Base-by-base conservation (phyloP, 2,797 vertebrate genomes). In the Cryptoblepharus egeriae region DNA sequence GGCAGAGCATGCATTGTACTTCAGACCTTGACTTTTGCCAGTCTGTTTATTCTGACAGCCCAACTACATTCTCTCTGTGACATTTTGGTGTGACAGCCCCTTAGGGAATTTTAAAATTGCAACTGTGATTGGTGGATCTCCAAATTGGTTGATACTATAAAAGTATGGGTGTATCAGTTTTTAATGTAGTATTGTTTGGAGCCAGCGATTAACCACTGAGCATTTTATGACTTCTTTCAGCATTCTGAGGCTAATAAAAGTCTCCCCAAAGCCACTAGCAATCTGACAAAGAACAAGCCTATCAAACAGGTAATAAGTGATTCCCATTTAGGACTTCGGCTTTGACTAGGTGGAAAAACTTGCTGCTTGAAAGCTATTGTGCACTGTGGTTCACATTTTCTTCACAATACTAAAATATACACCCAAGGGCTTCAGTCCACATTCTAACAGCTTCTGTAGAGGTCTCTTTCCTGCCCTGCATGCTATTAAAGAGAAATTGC, bases 211-310 rank as follows among this genome's bases (percentile, higher is more conserved):
- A 89, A 81, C 85, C 82, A 89, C 80, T 77, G 90, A 92, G 92
- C 88, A 82, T 91, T 91, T 79, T 87, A 1, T 94, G 89, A 89
- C 85, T 86, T 89, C 78, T 90, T 94, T 63, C 92, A 94, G 93
- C 93, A 87, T 83, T 91, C 87, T 92, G 88, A 86, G 91, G 82
- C 72, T 89, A 94, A 90, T 69, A 90, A 87, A 87, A 93, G 81
- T 83, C 89, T 94, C 87, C 93, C 92, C 85, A 95, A 95, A 90
- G 93, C 87, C 10, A 81, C 67, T 89, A 77, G 84, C 81, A 92
- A 87, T 88, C 35, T 93, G 85, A 90, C 87, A 89, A 95, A 93
- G 91, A 91, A 83, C 90, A 93, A 90, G 72, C 75, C 84, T 89
- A 2, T 89, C 80, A 94, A 94, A 78, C 85, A 94, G 88, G 91